A percentile compares a stretch with the other conserved stretches of the same genome.
Conservation (phyloP, 2,797 vertebrate genomes). For the Malurus splendens region DNA sequence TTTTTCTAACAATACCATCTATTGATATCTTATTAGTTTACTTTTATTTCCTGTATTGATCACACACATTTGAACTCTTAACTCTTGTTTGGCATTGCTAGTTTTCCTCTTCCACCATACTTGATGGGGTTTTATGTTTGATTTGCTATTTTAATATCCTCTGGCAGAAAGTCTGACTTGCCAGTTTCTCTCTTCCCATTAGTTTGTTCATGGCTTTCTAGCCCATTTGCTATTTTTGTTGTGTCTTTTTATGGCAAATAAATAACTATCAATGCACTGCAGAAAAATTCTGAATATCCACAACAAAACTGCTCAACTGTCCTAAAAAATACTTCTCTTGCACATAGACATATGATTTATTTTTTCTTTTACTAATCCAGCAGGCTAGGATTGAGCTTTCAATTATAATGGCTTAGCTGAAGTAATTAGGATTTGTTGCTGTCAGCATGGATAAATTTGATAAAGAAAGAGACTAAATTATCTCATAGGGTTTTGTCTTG, state of each 20-base stretch:
- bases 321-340: neutral
- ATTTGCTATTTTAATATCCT: neutral
- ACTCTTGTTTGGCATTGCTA: neutral
- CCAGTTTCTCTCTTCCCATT: neutral
- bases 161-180: neutral
- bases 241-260: neutral
- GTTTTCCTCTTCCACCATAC: neutral
- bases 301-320: neutral
- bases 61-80: neutral
- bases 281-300: neutral
- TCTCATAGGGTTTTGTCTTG: neutral
- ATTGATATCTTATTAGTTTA: neutral
- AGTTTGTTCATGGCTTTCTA: neutral
- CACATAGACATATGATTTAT: neutral
- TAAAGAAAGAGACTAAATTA: neutral
- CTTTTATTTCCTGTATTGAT: neutral
- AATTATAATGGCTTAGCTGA: slow-evolving; percentile 18
- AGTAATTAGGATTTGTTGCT: slow-evolving; percentile 28
- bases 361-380: neutral
- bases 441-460: slow-evolving; percentile 6
- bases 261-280: neutral
- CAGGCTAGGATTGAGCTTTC: neutral
- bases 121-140: neutral
- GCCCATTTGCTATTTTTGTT: neutral
- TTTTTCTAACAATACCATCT: neutral